phyloP scores from a whole-genome alignment of 2,888 invertebrate species.

The Volucella inanis region DNA sequence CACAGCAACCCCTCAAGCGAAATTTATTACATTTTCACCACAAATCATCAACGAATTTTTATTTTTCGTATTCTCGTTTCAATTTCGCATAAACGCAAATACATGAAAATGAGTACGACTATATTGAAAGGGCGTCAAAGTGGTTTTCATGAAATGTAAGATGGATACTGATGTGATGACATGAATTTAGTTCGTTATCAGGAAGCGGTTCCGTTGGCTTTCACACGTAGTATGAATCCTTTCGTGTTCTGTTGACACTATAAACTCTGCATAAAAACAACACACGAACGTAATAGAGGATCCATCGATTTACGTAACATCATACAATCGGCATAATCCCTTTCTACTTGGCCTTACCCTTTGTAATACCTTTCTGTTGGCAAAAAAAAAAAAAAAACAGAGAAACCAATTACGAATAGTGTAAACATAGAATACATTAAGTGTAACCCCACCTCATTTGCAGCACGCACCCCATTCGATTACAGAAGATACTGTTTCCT shows the following conservation, averaged over 20 bases:
- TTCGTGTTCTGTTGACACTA: not conserved
- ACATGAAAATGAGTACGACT: not conserved
- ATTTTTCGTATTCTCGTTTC: constrained; percentile 26
- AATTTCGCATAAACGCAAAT: constrained; percentile 10
- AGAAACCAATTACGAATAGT: constrained; percentile 1
- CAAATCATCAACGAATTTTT: constrained; percentile 54
- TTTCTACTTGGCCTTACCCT: constrained; percentile 20
- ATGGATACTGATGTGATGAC: constrained; percentile 5
- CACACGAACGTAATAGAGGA: not conserved
- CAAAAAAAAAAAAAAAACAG: not conserved
- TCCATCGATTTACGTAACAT: constrained; percentile 37
- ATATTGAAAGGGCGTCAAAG: constrained; percentile 37
- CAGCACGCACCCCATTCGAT: constrained; percentile 25
- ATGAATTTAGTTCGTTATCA: constrained; percentile 32
- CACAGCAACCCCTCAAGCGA: not conserved
- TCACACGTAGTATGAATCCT: constrained; percentile 1
- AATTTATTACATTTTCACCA: constrained; percentile 57
- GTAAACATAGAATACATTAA: constrained; percentile 4
- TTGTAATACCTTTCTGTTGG: not conserved
- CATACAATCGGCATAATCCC: constrained; percentile 36
- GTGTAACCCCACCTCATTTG: not conserved
- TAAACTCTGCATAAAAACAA: too few species aligned
- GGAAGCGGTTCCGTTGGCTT: constrained; percentile 34
- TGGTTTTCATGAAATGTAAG: constrained; percentile 16
- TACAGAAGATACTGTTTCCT: constrained; percentile 27